Base-by-base conservation (phyloP, 1,140 invertebrate genomes). In the Drosophila saltans region DNA sequence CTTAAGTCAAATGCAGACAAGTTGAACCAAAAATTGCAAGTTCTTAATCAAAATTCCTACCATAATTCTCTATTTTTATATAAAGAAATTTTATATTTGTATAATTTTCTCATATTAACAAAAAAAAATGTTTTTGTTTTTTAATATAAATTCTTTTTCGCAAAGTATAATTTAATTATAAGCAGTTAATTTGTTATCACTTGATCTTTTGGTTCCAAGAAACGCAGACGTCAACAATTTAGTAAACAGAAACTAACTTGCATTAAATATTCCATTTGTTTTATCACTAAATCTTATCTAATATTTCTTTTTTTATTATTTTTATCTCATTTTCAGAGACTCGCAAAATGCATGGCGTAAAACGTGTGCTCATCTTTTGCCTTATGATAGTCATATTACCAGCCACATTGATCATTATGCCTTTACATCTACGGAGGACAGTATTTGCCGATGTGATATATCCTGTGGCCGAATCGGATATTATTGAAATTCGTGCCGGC, bases 391-490 rank as follows among this genome's bases (percentile, higher is more conserved):
- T 95, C 55, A 92, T 97, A 68, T 80, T 97, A 72, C 96, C 96
- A 55, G 94, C 95, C 65, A 93, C 95, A 62, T 92, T 97, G 28
- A 94, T 97, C 65, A 93, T 96, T 28, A 93, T 95, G 75, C 96
- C 96, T 45, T 91, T 97, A 39, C 96, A 97, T 92, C 92, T 97
- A 72, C 93, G 96, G 39, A 95, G 96, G 88, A 94, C 94, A 72
- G 92, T 94, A 11, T 97, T 95, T 93, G 94, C 94, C 26, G 95
- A 96, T 93, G 95, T 96, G 33, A 93, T 93, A 62, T 97, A 96
- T 82, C 93, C 94, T 65, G 94, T 97, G 72, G 95, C 95, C 3
- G 96, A 97, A 92, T 97, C 96, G 24, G 96, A 97, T 93, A 95
- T 97, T 56, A 93, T 97, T 59, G 96, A 96, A 90, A 96, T 97